Evolutionary conservation across 2,888 invertebrate genomes (phyloP).

Genomic region (Leptothorax acervorum): DNA sequence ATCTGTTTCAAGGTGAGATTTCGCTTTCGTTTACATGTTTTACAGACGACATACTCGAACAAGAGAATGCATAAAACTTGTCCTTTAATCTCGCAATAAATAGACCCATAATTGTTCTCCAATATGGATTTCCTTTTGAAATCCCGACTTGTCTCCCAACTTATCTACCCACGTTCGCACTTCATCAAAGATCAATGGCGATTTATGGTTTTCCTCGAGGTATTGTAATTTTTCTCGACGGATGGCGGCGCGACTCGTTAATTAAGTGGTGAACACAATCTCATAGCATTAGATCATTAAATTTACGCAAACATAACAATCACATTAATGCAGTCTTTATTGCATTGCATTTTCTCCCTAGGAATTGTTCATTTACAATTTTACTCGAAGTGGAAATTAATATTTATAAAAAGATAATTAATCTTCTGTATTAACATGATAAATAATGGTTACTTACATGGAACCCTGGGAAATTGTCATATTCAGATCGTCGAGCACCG

Average conservation of each 20-base stretch:
- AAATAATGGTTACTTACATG: conserved; percentile 88
- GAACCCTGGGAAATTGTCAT: conserved; percentile 92
- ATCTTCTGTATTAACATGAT: not conserved
- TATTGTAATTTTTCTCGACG: no score
- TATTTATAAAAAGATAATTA: not conserved
- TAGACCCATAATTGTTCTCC: not conserved
- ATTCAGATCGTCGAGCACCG: conserved; percentile 89
- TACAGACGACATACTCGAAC: not conserved
- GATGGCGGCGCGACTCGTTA: no score
- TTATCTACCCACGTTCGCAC: no score
- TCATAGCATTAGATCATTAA: no score
- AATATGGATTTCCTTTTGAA: no score
- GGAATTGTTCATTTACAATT: not conserved
- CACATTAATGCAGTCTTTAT: no score
- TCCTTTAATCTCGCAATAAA: conserved; percentile 8
- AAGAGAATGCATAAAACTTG: not conserved
- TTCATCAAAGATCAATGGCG: no score
- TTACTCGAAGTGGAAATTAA: not conserved
- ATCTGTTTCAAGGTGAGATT: conserved; percentile 88
- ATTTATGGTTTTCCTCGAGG: no score
- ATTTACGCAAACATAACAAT: no score
- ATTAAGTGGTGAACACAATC: no score
- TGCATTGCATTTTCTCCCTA: no score
- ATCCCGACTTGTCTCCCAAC: no score
- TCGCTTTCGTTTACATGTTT: not conserved